Conservation (phyloP, 2,113 vertebrate genomes). For the Colius striatus region DNA sequence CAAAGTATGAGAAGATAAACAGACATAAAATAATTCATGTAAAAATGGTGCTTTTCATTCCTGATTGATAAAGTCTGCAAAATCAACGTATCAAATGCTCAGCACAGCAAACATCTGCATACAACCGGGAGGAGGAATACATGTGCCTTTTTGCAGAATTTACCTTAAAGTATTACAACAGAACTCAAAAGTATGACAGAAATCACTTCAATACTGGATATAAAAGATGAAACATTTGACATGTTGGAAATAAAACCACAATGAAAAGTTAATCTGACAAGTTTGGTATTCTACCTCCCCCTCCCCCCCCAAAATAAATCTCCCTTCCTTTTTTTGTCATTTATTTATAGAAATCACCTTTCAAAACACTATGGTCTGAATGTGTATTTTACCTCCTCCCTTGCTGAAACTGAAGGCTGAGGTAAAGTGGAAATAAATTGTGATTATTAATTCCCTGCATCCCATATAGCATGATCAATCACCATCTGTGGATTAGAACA, state of each 20-base stretch:
- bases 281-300: not conserved
- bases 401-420: not conserved
- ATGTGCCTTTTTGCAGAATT: not conserved
- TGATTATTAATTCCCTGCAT: not conserved
- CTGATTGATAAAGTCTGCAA: not conserved
- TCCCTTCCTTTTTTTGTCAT: not conserved
- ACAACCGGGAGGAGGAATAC: not conserved
- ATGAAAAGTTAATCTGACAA: not conserved
- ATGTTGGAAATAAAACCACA: not conserved
- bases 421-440: not conserved
- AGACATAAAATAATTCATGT: not conserved
- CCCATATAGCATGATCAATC: not conserved
- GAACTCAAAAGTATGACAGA: not conserved
- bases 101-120: not conserved
- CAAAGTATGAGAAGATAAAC: not conserved
- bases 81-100: not conserved
- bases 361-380: not conserved
- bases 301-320: not conserved
- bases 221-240: not conserved
- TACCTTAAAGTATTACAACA: not conserved
- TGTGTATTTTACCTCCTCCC: not conserved
- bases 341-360: not conserved
- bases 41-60: not conserved
- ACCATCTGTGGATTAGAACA: not conserved
- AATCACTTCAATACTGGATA: not conserved